phyloP scores from a whole-genome alignment of 2,113 vertebrate genomes.

The Sakesphorus luctuosus region DNA sequence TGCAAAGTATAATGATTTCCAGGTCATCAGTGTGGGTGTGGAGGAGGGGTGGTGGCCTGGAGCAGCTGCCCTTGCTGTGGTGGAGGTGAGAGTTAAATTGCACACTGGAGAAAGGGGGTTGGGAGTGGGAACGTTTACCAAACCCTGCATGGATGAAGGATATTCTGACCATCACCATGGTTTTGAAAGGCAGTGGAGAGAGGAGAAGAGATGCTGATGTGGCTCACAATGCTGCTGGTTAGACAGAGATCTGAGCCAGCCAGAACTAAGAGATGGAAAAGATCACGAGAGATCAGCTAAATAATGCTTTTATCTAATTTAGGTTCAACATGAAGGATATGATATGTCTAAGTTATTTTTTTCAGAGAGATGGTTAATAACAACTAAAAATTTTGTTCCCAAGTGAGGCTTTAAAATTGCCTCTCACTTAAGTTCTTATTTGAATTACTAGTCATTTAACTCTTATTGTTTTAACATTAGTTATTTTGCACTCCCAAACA shows the following conservation, averaged over 20 bases:
- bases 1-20: not conserved
- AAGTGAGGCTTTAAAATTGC: not conserved
- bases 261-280: not conserved
- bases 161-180: not conserved
- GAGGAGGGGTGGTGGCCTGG: not conserved
- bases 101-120: not conserved
- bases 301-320: not conserved
- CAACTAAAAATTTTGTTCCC: not conserved
- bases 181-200: not conserved
- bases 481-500: not conserved
- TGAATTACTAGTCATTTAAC: not conserved
- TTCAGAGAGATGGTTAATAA: not conserved
- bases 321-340: not conserved
- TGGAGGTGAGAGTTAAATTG: not conserved
- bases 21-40: not conserved
- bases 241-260: not conserved
- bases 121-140: not conserved
- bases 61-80: not conserved
- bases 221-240: not conserved
- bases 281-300: not conserved
- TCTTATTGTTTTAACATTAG: not conserved
- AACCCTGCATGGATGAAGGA: not conserved
- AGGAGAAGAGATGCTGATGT: not conserved
- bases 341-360: not conserved
- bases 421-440: not conserved